Evolutionary conservation across 2,888 invertebrate genomes (phyloP).

Genomic region (Tineola bisselliella): DNA sequence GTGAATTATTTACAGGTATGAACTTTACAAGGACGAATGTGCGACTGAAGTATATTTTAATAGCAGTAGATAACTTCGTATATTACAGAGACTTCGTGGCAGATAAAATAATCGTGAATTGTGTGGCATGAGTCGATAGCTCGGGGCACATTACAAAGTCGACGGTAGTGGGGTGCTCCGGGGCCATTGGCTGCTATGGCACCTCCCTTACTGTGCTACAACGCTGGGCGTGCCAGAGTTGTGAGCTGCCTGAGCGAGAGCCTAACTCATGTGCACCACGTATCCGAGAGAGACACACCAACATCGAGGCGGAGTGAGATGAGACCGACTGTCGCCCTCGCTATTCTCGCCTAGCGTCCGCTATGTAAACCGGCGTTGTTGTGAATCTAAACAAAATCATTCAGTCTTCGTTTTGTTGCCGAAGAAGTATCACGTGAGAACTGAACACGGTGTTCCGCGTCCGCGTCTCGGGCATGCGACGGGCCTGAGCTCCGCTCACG

Average conservation of each 20-base stretch:
- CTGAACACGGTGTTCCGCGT: constrained; percentile 27
- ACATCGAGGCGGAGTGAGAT: constrained; percentile 27
- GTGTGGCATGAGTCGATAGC: constrained; percentile 14
- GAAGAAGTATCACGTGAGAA: constrained; percentile 33
- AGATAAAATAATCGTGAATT: constrained; percentile 17
- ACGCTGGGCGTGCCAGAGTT: constrained; percentile 27
- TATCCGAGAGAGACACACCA: constrained; percentile 21
- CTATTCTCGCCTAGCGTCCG: constrained; percentile 63
- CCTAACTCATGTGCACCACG: constrained; percentile 33
- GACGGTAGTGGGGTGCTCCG: constrained; percentile 1
- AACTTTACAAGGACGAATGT: background rate
- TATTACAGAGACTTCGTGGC: constrained; percentile 14
- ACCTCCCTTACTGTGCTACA: constrained; percentile 19
- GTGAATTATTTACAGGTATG: background rate
- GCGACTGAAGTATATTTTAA: background rate
- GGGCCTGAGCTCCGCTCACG: constrained; percentile 47
- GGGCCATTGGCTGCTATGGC: constrained; percentile 18
- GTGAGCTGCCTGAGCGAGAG: constrained; percentile 27
- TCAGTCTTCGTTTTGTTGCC: constrained; percentile 72
- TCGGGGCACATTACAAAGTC: constrained; percentile 2
- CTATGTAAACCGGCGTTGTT: constrained; percentile 86
- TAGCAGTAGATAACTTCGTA: background rate
- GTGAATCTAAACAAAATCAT: constrained; percentile 83
- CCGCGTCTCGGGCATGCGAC: constrained; percentile 44
- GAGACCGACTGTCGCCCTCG: constrained; percentile 38